phyloP scores from a whole-genome alignment of 2,797 vertebrate genomes.

The Tarsius wallacei region DNA sequence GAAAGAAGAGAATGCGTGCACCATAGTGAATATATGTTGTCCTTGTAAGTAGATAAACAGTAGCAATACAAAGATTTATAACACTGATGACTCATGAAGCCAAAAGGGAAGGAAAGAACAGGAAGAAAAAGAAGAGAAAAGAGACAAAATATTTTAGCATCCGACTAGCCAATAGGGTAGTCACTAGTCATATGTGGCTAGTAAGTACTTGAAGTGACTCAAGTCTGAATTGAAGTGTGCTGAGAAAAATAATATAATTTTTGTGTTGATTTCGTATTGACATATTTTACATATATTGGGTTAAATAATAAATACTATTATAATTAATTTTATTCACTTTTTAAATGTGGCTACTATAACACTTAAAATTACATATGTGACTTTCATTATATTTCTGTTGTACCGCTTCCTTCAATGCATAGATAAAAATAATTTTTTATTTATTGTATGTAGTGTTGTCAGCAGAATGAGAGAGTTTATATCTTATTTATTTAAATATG shows the following conservation, averaged over 20 bases:
- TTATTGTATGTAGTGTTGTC: background rate
- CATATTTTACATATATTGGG: background rate
- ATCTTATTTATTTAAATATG: background rate
- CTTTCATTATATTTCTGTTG: background rate
- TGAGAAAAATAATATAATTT: background rate
- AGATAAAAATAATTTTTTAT: background rate
- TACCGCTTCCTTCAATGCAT: background rate
- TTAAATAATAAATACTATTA: background rate
- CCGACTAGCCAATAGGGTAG: background rate
- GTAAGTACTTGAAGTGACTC: background rate
- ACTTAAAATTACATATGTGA: background rate
- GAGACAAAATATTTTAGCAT: background rate
- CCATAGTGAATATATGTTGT: background rate
- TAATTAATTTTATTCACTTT: background rate
- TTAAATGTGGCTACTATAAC: background rate
- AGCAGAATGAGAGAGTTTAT: background rate
- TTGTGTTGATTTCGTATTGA: background rate
- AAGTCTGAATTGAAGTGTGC: background rate
- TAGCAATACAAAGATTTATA: background rate
- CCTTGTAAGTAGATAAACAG: conserved; percentile 47
- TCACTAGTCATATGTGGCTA: background rate
- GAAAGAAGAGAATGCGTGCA: background rate
- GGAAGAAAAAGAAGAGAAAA: background rate
- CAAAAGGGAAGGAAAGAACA: background rate
- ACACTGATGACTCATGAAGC: background rate